Percentiles rank a stretch among this genome's conserved stretches.
phyloP scores from a whole-genome alignment of 2,797 vertebrate species.

The Taeniopygia guttata region DNA sequence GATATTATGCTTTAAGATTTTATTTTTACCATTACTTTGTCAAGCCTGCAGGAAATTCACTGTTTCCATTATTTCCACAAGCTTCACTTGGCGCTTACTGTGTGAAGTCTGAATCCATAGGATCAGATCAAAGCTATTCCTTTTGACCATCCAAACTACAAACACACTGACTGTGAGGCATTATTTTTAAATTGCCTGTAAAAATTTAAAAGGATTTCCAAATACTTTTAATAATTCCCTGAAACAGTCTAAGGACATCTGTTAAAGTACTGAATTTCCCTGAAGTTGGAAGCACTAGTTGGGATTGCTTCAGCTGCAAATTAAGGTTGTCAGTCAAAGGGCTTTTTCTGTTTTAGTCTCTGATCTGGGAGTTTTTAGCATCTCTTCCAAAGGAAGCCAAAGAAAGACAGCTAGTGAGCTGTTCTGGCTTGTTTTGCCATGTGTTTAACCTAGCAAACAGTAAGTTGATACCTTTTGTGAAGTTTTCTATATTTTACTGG shows the following conservation, averaged over 20 bases:
- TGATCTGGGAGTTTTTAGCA: constrained; percentile 11
- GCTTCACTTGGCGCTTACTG: neutral
- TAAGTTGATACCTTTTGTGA: neutral
- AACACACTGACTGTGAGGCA: neutral
- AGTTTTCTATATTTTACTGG: neutral
- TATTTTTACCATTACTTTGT: neutral
- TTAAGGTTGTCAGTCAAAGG: constrained; percentile 21
- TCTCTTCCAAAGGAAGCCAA: neutral
- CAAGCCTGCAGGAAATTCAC: neutral
- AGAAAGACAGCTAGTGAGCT: neutral
- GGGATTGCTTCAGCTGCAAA: constrained; percentile 23
- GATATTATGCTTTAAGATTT: neutral
- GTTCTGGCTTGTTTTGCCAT: constrained; percentile 5
- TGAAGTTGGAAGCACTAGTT: neutral
- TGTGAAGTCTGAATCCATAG: neutral
- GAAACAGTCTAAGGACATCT: constrained; percentile 4
- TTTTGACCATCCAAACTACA: neutral
- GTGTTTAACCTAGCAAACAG: constrained; percentile 33
- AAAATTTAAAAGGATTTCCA: neutral
- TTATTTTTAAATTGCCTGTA: neutral
- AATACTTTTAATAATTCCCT: neutral
- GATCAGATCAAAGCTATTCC: neutral
- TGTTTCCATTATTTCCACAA: neutral
- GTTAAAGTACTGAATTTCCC: constrained; percentile 1
- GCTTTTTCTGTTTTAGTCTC: constrained; percentile 1